phyloP scores from a whole-genome alignment of 2,797 vertebrate species.

The Gymnocypris eckloni region DNA sequence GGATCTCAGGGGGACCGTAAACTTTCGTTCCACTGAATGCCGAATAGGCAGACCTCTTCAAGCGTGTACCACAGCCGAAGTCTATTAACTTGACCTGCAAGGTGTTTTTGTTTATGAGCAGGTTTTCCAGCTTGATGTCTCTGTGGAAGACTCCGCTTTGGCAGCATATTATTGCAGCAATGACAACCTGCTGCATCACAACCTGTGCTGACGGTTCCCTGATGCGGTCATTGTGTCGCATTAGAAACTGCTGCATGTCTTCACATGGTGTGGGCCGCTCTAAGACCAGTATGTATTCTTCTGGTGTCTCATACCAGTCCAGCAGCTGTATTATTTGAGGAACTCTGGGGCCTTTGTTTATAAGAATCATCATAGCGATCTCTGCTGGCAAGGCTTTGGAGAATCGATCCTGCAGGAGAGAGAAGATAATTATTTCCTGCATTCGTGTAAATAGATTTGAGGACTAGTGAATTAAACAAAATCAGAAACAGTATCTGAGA shows the following conservation, averaged over 20 bases:
- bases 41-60: neutral
- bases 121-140: slow-evolving; percentile 16
- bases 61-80: neutral
- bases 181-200: no score
- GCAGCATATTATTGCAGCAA: no score
- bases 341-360: neutral
- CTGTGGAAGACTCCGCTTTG: neutral
- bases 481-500: neutral
- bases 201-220: no score
- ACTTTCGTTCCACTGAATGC: neutral
- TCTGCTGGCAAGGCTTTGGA: neutral
- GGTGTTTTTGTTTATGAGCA: neutral
- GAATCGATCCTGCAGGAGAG: neutral
- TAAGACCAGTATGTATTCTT: neutral
- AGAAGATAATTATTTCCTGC: neutral
- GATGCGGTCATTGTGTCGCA: no score
- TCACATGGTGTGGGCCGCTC: neutral
- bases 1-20: neutral
- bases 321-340: neutral
- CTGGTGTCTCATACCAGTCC: neutral
- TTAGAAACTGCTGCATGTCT: no score
- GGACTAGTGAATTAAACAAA: no score
- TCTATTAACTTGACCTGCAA: slow-evolving; percentile 1
- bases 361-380: neutral
- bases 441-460: neutral